A percentile compares a stretch with the other conserved stretches of the same genome.
phyloP scores from a whole-genome alignment of 2,113 vertebrate genomes.

The Tylochromis polylepis region DNA sequence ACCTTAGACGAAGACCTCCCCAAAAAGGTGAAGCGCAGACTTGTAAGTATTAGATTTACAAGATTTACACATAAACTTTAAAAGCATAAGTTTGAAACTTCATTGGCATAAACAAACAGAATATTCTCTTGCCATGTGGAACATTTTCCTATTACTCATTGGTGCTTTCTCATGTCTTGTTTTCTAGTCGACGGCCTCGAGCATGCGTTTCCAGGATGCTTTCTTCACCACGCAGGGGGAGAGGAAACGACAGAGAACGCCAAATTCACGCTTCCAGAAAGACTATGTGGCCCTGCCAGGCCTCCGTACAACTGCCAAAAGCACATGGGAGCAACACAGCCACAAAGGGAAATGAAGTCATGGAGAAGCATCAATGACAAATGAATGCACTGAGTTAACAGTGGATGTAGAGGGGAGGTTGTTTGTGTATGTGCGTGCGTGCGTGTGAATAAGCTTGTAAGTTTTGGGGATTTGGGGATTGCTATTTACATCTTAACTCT shows the following conservation, averaged over 20 bases:
- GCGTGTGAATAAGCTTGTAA: neutral
- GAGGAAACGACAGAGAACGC: slow-evolving; percentile 85
- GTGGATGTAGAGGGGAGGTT: neutral
- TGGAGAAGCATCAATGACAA: slow-evolving; percentile 25
- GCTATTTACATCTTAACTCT: slow-evolving; percentile 1
- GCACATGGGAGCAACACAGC: slow-evolving; percentile 75
- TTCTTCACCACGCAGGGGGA: slow-evolving; percentile 90
- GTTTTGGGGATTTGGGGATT: neutral
- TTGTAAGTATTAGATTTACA: slow-evolving; percentile 81
- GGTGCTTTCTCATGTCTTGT: neutral
- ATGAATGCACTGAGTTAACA: slow-evolving; percentile 55
- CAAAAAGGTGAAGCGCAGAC: slow-evolving; percentile 93
- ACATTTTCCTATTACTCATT: neutral
- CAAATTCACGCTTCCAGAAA: slow-evolving; percentile 91
- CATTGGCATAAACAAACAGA: neutral
- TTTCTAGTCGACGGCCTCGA: slow-evolving; percentile 90
- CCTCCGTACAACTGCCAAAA: slow-evolving; percentile 79
- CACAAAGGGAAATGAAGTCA: slow-evolving; percentile 77
- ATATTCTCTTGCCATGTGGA: neutral
- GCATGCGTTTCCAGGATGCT: slow-evolving; percentile 93
- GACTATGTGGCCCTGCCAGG: slow-evolving; percentile 89
- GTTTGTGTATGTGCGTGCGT: neutral
- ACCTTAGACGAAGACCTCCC: slow-evolving; percentile 92
- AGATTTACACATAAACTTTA: neutral
- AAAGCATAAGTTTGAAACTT: neutral